Percentiles rank a stretch among this genome's conserved stretches.
Conservation (phyloP, 2,888 invertebrate genomes). For the Bruchidius siliquastri region DNA sequence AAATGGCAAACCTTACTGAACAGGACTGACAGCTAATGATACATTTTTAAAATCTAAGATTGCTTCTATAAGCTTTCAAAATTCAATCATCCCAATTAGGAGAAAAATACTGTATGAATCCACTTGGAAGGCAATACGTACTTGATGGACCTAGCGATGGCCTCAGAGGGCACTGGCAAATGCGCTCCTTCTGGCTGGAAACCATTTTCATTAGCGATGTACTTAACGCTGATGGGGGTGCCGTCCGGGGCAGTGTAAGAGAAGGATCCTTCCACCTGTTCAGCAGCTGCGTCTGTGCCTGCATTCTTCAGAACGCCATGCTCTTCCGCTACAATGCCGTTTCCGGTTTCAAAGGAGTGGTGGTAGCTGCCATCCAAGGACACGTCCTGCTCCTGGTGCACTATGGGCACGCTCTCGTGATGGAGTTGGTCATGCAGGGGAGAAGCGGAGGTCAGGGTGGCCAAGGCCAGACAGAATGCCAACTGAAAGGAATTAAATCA, state of each 20-base stretch:
- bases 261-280: slow-evolving; percentile 27
- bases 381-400: slow-evolving; percentile 45
- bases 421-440: neutral
- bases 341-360: slow-evolving; percentile 50
- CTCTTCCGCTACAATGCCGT: slow-evolving; percentile 48
- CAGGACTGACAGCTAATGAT: no score
- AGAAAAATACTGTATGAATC: no score
- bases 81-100: no score
- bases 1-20: no score
- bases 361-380: slow-evolving; percentile 47
- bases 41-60: no score
- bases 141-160: slow-evolving; percentile 18
- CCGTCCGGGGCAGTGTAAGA: slow-evolving; percentile 31
- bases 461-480: neutral
- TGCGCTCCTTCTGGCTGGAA: slow-evolving; percentile 51
- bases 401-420: neutral
- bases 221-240: slow-evolving; percentile 30
- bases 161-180: slow-evolving; percentile 44
- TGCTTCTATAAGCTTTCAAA: no score
- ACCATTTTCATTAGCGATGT: slow-evolving; percentile 57
- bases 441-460: neutral
- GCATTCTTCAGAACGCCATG: slow-evolving; percentile 36
- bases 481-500: neutral
- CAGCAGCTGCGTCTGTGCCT: slow-evolving; percentile 32
- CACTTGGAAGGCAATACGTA: neutral